Conservation (phyloP, 1,140 invertebrate genomes). For the Aporrectodea caliginosa region DNA sequence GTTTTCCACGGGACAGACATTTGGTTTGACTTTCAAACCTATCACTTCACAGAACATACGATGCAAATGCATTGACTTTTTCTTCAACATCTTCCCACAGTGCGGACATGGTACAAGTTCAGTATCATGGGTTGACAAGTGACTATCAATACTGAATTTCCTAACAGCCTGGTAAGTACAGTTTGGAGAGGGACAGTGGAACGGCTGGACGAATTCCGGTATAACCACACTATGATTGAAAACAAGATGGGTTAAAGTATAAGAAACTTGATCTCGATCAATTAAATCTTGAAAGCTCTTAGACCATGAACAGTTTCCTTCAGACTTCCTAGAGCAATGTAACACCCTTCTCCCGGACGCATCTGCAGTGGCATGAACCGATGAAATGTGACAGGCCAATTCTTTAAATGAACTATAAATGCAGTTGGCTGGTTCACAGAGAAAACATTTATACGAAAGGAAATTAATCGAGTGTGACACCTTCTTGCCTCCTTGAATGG, state of each 20-base stretch:
- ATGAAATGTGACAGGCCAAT: background rate
- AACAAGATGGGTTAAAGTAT: background rate
- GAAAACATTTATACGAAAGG: background rate
- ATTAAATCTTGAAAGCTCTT: background rate
- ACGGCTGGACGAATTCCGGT: background rate
- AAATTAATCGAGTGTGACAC: background rate
- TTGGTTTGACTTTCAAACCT: background rate
- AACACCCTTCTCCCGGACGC: background rate
- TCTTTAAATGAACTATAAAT: background rate
- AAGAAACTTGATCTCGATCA: background rate
- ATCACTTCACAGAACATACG: background rate
- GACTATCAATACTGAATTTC: background rate
- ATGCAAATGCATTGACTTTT: background rate
- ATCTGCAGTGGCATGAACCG: background rate
- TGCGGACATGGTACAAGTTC: background rate
- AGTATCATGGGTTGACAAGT: background rate
- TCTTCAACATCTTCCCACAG: background rate
- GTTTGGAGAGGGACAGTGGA: background rate
- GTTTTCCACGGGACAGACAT: background rate
- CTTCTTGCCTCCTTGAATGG: background rate
- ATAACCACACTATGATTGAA: background rate
- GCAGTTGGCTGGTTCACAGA: background rate
- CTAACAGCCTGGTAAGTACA: background rate
- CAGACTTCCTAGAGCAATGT: background rate
- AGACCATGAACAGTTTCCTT: background rate